A percentile compares a stretch with the other conserved stretches of the same genome.
phyloP scores from a whole-genome alignment of 2,888 invertebrate genomes.

The Oscheius sp. region DNA sequence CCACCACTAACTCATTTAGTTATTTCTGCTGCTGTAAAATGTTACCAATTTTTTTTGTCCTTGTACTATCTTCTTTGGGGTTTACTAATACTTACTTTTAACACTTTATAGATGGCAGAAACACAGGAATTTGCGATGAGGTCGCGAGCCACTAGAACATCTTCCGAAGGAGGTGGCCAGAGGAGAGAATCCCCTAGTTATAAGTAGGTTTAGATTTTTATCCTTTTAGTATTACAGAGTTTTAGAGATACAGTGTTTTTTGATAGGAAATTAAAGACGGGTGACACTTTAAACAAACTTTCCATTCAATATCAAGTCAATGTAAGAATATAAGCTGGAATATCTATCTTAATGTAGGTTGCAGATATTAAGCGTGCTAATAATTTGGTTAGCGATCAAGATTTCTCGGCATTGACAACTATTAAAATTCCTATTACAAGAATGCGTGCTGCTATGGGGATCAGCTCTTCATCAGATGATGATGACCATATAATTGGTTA shows the following conservation, averaged over 20 bases:
- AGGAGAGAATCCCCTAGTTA: slow-evolving; percentile 22
- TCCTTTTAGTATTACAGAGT: neutral
- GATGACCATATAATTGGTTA: slow-evolving; percentile 40
- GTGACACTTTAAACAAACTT: slow-evolving; percentile 65
- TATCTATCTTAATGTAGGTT: slow-evolving; percentile 49
- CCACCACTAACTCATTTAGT: neutral
- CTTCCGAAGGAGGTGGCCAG: slow-evolving; percentile 31
- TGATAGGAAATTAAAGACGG: slow-evolving; percentile 62
- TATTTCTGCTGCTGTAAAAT: too few relatives aligned
- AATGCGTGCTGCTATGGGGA: slow-evolving; percentile 52
- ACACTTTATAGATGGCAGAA: slow-evolving; percentile 30
- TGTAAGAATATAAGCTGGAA: slow-evolving; percentile 42
- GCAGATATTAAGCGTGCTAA: slow-evolving; percentile 67
- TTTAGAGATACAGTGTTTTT: slow-evolving; percentile 57
- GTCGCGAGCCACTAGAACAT: slow-evolving; percentile 43
- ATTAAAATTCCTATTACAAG: slow-evolving; percentile 65
- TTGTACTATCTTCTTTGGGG: neutral
- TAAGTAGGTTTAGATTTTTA: slow-evolving; percentile 8
- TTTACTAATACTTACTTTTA: neutral
- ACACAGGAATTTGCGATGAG: slow-evolving; percentile 44
- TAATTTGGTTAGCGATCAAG: slow-evolving; percentile 64
- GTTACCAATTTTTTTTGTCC: neutral
- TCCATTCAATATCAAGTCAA: slow-evolving; percentile 66
- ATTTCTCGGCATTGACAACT: slow-evolving; percentile 56
- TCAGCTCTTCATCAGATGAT: slow-evolving; percentile 36